Evolutionary conservation across 92 coral and sea anemone species (phyloP).

Genomic region (Virgularia gustaviana): DNA sequence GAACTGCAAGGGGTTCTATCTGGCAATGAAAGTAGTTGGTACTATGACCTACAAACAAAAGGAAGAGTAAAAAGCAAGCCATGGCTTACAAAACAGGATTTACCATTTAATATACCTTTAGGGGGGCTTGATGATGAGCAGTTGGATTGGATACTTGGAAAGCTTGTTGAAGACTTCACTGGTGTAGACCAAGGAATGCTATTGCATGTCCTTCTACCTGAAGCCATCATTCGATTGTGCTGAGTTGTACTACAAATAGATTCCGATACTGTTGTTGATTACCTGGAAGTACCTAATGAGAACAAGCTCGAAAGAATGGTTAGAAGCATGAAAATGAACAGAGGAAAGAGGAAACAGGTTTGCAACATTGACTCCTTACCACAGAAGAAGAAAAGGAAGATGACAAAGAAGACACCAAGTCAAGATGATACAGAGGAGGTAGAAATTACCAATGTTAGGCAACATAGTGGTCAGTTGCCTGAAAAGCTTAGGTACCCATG

Average conservation of each 20-base stretch:
- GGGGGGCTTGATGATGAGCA: conserved; percentile 41
- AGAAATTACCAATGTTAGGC: no score
- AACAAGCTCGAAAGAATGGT: conserved; percentile 1
- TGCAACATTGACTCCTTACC: not conserved
- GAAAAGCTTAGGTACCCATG: not conserved
- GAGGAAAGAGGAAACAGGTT: conserved; percentile 1
- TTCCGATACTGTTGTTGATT: conserved; percentile 3
- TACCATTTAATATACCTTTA: not conserved
- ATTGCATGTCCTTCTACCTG: conserved; percentile 38
- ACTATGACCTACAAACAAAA: not conserved
- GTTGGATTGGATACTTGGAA: not conserved
- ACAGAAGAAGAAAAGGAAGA: not conserved
- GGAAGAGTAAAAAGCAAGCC: not conserved
- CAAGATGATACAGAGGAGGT: not conserved
- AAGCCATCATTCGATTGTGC: conserved; percentile 25
- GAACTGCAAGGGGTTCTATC: not conserved
- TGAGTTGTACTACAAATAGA: conserved; percentile 12
- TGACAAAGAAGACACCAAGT: not conserved
- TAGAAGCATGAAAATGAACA: not conserved
- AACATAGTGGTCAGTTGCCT: not conserved
- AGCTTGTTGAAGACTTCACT: conserved; percentile 27
- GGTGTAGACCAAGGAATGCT: not conserved
- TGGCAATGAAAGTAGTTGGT: conserved; percentile 31
- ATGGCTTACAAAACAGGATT: conserved; percentile 18
- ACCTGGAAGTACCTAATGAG: not conserved